phyloP scores from a whole-genome alignment of 2,113 vertebrate species.

The Beaufortia kweichowensis region DNA sequence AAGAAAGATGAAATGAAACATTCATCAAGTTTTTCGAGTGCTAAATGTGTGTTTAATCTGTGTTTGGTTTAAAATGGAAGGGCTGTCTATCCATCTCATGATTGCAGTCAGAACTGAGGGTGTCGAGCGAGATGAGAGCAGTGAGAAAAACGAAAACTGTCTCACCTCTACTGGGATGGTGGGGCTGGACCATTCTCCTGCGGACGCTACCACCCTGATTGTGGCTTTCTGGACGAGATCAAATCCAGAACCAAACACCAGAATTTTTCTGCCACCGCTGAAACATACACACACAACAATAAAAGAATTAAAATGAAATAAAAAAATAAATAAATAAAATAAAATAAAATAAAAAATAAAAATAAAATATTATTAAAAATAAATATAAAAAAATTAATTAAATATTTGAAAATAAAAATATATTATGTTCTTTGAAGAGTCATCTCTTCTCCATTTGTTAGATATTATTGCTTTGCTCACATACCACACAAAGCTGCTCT shows the following conservation, averaged over 20 bases:
- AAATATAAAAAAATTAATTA: too few relatives aligned
- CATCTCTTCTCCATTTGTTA: too few relatives aligned
- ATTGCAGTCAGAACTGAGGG: conserved; percentile 1
- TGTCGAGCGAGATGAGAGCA: neutral
- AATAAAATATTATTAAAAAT: too few relatives aligned
- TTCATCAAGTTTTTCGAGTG: conserved; percentile 13
- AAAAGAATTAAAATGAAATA: too few relatives aligned
- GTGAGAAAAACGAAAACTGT: conserved; percentile 1
- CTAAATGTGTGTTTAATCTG: conserved; percentile 33
- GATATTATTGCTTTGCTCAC: too few relatives aligned
- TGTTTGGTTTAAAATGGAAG: neutral
- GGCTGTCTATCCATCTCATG: neutral
- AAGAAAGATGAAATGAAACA: conserved; percentile 29
- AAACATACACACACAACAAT: conserved; percentile 44
- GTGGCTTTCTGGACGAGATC: conserved; percentile 85
- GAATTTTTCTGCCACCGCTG: conserved; percentile 90
- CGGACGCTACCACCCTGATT: conserved; percentile 70
- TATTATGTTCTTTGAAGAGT: too few relatives aligned
- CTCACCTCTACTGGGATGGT: conserved; percentile 58
- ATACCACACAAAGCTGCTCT: conserved; percentile 87
- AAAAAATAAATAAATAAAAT: too few relatives aligned
- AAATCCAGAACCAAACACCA: conserved; percentile 84
- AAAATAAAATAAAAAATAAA: too few relatives aligned
- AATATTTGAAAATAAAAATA: too few relatives aligned
- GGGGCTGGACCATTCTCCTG: conserved; percentile 46